phyloP scores from a whole-genome alignment of 2,888 invertebrate genomes.

The Esperia sulphurella region DNA sequence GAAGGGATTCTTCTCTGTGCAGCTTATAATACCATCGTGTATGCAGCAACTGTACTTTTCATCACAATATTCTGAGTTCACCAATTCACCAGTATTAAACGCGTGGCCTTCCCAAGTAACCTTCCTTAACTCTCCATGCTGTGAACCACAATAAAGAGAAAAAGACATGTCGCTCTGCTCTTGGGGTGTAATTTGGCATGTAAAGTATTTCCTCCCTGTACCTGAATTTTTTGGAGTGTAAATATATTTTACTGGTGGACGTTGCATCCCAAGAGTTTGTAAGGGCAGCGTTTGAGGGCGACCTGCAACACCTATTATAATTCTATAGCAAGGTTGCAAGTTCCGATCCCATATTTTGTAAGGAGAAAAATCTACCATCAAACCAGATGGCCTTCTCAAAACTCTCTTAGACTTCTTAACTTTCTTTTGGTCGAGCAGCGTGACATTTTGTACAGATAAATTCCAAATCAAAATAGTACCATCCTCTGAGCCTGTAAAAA shows the following conservation, averaged over 20 bases:
- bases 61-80: conserved; percentile 79
- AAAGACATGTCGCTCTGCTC: conserved; percentile 44
- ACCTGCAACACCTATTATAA: conserved; percentile 65
- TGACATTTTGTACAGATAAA: conserved; percentile 73
- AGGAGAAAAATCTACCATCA: conserved; percentile 80
- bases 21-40: conserved; percentile 85
- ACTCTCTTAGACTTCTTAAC: conserved; percentile 68
- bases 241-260: conserved; percentile 49
- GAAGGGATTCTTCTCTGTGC: conserved; percentile 80
- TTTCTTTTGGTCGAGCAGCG: conserved; percentile 49
- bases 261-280: conserved; percentile 60
- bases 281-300: conserved; percentile 55
- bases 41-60: conserved; percentile 69
- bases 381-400: conserved; percentile 74
- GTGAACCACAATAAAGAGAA: conserved; percentile 55
- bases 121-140: conserved; percentile 64
- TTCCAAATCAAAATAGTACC: conserved; percentile 86
- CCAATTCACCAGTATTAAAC: conserved; percentile 79
- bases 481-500: conserved; percentile 83
- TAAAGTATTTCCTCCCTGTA: conserved; percentile 63
- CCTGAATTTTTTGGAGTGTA: conserved; percentile 45
- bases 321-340: conserved; percentile 82
- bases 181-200: conserved; percentile 46
- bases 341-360: conserved; percentile 79
- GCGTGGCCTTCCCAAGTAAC: conserved; percentile 84